phyloP scores from a whole-genome alignment of 2,113 vertebrate species.

The Zosterops japonicus region DNA sequence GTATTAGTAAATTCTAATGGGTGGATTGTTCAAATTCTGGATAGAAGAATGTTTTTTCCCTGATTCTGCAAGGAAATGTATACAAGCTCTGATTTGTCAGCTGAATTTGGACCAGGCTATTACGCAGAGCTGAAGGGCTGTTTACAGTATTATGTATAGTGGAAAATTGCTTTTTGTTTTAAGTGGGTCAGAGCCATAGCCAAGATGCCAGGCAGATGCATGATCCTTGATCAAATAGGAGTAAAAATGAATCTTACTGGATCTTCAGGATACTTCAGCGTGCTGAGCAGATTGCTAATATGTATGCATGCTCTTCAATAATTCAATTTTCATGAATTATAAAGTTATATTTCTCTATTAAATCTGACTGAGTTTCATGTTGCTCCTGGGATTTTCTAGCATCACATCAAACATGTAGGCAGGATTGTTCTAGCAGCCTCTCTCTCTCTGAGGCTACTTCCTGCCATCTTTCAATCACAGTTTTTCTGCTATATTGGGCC shows the following conservation, averaged over 20 bases:
- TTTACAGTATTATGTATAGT: neutral
- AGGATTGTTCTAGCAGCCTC: neutral
- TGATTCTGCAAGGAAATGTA: neutral
- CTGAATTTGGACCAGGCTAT: neutral
- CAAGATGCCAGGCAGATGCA: neutral
- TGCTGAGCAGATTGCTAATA: neutral
- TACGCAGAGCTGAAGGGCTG: neutral
- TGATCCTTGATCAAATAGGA: neutral
- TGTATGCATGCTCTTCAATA: neutral
- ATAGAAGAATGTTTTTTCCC: neutral
- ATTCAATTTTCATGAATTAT: constrained; percentile 14
- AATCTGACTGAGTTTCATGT: neutral
- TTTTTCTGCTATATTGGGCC: neutral
- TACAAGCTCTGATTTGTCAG: neutral
- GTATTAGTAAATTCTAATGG: neutral
- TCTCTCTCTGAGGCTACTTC: neutral
- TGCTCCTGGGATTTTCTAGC: constrained; percentile 6
- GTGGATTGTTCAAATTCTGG: neutral
- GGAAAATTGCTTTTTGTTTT: neutral
- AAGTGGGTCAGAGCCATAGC: neutral
- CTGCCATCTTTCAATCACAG: neutral
- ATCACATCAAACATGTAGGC: neutral
- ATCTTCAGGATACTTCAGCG: neutral
- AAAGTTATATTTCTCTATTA: neutral
- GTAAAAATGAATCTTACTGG: neutral